phyloP scores from a whole-genome alignment of 2,888 invertebrate species.

The Heliothis peltigera region DNA sequence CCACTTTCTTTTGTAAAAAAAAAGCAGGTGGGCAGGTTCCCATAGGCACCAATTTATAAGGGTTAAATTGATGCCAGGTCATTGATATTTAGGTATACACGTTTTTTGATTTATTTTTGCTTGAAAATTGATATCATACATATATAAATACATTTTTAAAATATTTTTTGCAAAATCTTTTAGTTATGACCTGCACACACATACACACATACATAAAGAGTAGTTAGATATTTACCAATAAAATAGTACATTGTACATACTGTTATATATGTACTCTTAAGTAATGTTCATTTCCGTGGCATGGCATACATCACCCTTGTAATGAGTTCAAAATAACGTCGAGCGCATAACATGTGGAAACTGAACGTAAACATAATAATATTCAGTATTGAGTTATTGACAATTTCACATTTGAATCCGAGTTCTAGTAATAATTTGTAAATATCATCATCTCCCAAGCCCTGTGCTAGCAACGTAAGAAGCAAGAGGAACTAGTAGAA shows the following conservation, averaged over 20 bases:
- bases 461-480: no score
- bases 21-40: conserved; percentile 28
- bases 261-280: not conserved
- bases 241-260: not conserved
- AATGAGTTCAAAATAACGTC: conserved; percentile 51
- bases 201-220: no score
- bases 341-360: conserved; percentile 40
- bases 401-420: conserved; percentile 50
- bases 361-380: conserved; percentile 46
- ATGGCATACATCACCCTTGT: conserved; percentile 23
- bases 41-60: conserved; percentile 28
- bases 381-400: conserved; percentile 38
- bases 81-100: conserved; percentile 27
- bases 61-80: conserved; percentile 21
- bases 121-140: not conserved
- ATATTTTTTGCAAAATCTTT: no score
- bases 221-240: no score
- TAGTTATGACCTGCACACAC: no score
- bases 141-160: no score
- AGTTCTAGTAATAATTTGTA: no score
- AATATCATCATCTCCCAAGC: no score
- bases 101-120: not conserved
- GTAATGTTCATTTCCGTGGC: conserved; percentile 36
- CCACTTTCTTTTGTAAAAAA: conserved; percentile 9
- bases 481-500: no score